These are phyloP conservation scores for Melanotaenia maccullochi DNA, from an alignment of 2,797 vertebrate species.

Conservation along the genomic window DNA sequence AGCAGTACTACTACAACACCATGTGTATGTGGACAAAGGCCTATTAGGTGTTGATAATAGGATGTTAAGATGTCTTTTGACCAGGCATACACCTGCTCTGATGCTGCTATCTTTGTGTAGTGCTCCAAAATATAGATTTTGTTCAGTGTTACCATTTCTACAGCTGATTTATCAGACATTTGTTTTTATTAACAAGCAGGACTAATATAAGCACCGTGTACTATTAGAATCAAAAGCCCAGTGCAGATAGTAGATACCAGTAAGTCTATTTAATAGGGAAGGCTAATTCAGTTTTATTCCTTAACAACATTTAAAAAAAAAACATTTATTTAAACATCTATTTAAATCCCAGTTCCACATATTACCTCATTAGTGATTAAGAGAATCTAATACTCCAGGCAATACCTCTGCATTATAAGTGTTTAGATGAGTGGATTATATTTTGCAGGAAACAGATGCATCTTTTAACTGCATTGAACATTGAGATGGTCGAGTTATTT, in stretches of 20 bases:
- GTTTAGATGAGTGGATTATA: constrained; percentile 16
- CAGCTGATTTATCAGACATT: constrained; percentile 25
- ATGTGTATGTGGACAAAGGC: constrained; percentile 34
- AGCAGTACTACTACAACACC: constrained; percentile 37
- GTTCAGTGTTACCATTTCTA: constrained; percentile 68
- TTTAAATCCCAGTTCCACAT: constrained; percentile 48
- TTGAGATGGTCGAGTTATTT: constrained; percentile 4
- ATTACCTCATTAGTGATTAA: constrained; percentile 56
- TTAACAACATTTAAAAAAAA: constrained; percentile 46
- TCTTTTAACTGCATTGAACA: constrained; percentile 43
- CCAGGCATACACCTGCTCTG: constrained; percentile 36
- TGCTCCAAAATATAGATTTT: constrained; percentile 43
- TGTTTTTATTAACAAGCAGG: constrained; percentile 9
- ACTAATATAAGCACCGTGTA: constrained; percentile 32
- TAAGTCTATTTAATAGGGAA: constrained; percentile 32
- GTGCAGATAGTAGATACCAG: constrained; percentile 55
- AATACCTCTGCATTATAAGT: constrained; percentile 62
- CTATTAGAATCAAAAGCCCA: constrained; percentile 47
- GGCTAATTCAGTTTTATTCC: constrained; percentile 44
- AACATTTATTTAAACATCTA: background rate
- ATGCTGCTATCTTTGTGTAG: constrained; percentile 65
- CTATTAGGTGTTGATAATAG: constrained; percentile 23
- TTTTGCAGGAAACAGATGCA: constrained; percentile 40
- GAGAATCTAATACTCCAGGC: constrained; percentile 35
- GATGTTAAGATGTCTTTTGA: constrained; percentile 36